Evolutionary conservation across 2,888 invertebrate genomes (phyloP), one percentile per base, ranked within the genome.

Genomic region (Phortica okadai): DNA sequence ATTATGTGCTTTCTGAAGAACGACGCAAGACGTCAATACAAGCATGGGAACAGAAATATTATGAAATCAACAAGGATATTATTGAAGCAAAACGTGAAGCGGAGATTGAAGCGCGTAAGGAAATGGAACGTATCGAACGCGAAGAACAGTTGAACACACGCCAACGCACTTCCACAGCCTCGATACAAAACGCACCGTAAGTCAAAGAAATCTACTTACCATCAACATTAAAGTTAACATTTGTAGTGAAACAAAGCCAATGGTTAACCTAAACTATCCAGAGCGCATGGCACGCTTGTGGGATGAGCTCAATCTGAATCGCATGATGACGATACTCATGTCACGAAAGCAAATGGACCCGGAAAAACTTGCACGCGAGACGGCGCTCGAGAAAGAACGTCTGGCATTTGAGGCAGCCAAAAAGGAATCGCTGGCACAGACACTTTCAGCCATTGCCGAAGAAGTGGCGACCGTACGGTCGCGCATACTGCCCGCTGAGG

Each of bases 361-460:
- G 10, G 89, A 88, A 74, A 88, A 91, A 74, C 76, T 92, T 93
- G 94, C 90, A 89, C 93, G 89, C 92, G 94, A 79, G 92, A 96
- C 85, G 90, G 92, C 91, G 6, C 93, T 95, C 81, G 95, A 95
- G 83, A 93, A 94, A 80, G 94, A 95, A 58, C 94, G 94, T 0
- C 93, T 95, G 0, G 93, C 93, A 33, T 92, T 91, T 76, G 81
- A 92, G 90, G 87, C 83, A 2, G 86, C 89, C 16, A 92, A 92
- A 21, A 91, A 89, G 74, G 86, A 89, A 6, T 89, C 90, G 0
- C 81, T 90, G 1, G 76, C 78, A 2, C 81, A 84, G 41, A 81
- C 88, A 1, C 76, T 90, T n/a, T 79, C 82, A 7, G 82, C 78
- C 7, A 85, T 90, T 11, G 87, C 88, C 10, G 88, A 89, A 50